Evolutionary conservation across 2,113 vertebrate genomes (phyloP).

Genomic region (Elgaria multicarinata): DNA sequence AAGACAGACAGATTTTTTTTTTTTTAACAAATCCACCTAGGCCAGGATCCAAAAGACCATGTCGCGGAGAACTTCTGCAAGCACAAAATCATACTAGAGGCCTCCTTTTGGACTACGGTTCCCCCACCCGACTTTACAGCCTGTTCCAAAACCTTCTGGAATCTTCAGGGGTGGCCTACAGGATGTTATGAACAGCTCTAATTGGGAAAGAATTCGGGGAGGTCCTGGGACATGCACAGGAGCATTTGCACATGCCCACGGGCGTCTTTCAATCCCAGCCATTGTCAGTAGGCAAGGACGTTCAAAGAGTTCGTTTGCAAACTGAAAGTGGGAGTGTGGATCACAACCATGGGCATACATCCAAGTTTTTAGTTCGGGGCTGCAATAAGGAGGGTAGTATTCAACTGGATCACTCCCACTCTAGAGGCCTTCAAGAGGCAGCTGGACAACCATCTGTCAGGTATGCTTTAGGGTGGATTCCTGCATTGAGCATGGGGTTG

Average conservation of each 20-base stretch:
- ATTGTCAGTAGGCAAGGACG: constrained; percentile 60
- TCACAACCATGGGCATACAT: constrained; percentile 41
- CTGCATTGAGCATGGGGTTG: too few species aligned
- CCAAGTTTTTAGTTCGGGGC: background rate
- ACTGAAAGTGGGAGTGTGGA: constrained; percentile 53
- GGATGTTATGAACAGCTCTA: background rate
- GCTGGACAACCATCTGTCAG: too few species aligned
- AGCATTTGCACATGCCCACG: background rate
- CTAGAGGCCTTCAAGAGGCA: too few species aligned
- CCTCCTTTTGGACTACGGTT: background rate
- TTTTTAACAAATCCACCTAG: background rate
- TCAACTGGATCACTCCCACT: too few species aligned
- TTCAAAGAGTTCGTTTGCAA: constrained; percentile 70
- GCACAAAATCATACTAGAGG: background rate
- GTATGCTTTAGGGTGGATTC: too few species aligned
- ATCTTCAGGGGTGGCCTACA: background rate
- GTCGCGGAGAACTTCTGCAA: background rate
- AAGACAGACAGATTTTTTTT: constrained; percentile 64
- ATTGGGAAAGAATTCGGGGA: background rate
- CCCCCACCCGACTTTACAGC: background rate
- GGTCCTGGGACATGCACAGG: background rate
- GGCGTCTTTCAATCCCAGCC: background rate
- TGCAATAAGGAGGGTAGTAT: background rate
- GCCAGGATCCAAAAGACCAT: background rate
- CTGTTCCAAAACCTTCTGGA: background rate